Conservation (phyloP, 2,888 invertebrate species). For the Polydrusus tereticollis region DNA sequence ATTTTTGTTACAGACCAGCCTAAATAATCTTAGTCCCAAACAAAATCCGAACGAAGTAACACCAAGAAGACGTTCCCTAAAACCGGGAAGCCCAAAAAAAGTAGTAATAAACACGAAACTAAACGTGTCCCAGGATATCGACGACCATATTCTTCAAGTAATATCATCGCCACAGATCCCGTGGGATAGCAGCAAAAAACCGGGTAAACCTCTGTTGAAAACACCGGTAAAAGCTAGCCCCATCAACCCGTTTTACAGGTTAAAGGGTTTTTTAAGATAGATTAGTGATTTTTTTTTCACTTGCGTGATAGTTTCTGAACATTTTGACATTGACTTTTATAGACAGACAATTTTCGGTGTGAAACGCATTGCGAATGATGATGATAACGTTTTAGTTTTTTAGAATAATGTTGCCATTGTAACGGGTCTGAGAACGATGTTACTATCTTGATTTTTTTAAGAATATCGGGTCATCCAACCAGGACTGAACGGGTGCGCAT, state of each 20-base stretch:
- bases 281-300: not conserved
- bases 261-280: constrained; percentile 37
- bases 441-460: no score
- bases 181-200: constrained; percentile 78
- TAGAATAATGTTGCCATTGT: no score
- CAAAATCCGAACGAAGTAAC: constrained; percentile 20
- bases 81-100: constrained; percentile 69
- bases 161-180: constrained; percentile 81
- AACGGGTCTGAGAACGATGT: no score
- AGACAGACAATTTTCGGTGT: no score
- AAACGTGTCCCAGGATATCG: constrained; percentile 79
- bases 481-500: no score
- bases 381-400: no score
- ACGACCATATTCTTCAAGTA: constrained; percentile 81
- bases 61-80: constrained; percentile 31
- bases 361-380: no score
- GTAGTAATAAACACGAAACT: constrained; percentile 81
- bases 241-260: constrained; percentile 81
- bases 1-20: constrained; percentile 6
- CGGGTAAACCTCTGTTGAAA: constrained; percentile 81
- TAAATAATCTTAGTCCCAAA: constrained; percentile 16
- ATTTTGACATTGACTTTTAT: no score
- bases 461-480: no score
- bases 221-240: constrained; percentile 75
- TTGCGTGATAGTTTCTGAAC: no score